Percentiles rank a stretch among this genome's conserved stretches.
These are phyloP conservation scores for Saxidomus purpurata DNA, from an alignment of 1,140 invertebrate species.

Conservation along the genomic window DNA sequence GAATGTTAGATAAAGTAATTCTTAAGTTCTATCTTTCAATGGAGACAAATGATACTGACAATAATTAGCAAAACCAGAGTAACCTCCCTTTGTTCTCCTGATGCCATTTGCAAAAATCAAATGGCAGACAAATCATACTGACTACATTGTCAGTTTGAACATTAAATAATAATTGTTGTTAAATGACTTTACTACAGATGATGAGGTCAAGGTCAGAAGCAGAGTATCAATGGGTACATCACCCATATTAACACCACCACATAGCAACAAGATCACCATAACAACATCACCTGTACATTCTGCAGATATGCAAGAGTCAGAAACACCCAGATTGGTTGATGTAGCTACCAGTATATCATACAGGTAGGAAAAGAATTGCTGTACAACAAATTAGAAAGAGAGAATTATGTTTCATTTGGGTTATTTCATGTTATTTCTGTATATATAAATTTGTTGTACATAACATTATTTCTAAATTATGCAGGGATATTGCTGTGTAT, in stretches of 20 bases:
- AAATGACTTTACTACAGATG: conserved; percentile 28
- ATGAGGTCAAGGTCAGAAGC: conserved; percentile 44
- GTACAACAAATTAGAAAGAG: too few species aligned
- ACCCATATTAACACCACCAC: conserved; percentile 41
- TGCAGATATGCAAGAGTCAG: not conserved
- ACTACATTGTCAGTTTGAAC: too few species aligned
- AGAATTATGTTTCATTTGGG: too few species aligned
- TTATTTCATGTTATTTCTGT: not conserved
- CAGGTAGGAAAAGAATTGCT: too few species aligned
- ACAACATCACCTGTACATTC: conserved; percentile 41
- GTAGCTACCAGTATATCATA: conserved; percentile 66
- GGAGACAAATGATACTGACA: too few species aligned
- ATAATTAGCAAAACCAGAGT: too few species aligned
- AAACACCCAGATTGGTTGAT: conserved; percentile 44
- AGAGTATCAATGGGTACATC: conserved; percentile 52
- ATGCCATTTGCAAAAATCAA: too few species aligned
- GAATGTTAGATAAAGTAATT: too few species aligned
- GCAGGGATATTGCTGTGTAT: not conserved
- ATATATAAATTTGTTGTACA: not conserved
- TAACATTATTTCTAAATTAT: not conserved
- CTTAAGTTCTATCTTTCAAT: too few species aligned
- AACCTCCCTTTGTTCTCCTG: too few species aligned
- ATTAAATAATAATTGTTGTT: too few species aligned
- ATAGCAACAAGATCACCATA: conserved; percentile 14
- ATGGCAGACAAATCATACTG: too few species aligned